Evolutionary conservation across 2,888 invertebrate species (phyloP), one percentile per base, ranked within the genome.

Genomic region (Sycophila texana): DNA sequence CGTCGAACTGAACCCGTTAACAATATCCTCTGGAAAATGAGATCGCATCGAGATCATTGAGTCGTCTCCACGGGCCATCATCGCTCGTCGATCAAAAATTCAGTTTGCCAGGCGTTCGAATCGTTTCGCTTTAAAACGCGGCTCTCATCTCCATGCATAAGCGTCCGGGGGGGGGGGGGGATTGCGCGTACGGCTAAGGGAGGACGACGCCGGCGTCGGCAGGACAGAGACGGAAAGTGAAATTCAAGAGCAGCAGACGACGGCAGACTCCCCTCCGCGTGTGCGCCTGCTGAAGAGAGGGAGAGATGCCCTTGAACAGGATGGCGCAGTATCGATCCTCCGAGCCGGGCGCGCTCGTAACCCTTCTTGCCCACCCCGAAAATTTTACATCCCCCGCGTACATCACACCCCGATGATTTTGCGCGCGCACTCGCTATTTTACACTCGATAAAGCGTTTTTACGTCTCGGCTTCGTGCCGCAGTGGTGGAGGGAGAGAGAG

Each of bases 271-370:
- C 53, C 13, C 26, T 5, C 14, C 22, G 60, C 55, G n/a, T 10
- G 26, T 20, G 1, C 20, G 76, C n/a, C 18, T 26, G 39, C 26
- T 67, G 12, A 12, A 51, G 63, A 20, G 65, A 13, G 60, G 74
- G 74, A 73, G 72, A 63, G 74, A 71, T 82, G 82, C 77, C 83
- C 83, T 83, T 83, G 83, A 83, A 83, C 80, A 79, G 75, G 79
- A 77, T 65, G 82, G 77, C 72, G 71, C 71, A 30, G 63, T 81
- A 82, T 80, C 78, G 82, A 83, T 83, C 83, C 66, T 26, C 39
- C 63, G 22, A 14, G 71, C 74, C 63, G 57, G 53, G 30, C 74
- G 58, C 63, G 57, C 77, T 20, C 70, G 63, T 76, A 80, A 81
- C 82, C 80, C 81, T 74, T 79, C 71, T 66, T 74, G 68, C 58